These are phyloP conservation scores for Mnemiopsis leidyi DNA, from an alignment of 37 sponge, comb jelly and placozoan genomes.

Conservation along the genomic window DNA sequence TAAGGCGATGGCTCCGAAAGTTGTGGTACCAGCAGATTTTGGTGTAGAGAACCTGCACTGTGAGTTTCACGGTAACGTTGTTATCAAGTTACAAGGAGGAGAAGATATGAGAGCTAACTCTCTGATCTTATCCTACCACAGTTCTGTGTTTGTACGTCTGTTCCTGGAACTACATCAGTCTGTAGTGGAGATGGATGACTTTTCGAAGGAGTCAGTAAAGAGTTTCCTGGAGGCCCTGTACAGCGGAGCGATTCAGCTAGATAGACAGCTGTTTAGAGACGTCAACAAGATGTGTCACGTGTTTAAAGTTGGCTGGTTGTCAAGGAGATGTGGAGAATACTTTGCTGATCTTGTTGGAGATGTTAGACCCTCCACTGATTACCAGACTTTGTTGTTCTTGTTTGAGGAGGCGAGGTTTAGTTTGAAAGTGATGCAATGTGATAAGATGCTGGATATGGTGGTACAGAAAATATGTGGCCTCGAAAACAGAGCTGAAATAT, in stretches of 20 bases:
- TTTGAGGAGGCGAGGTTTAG: not conserved
- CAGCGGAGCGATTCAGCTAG: not conserved
- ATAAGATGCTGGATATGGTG: not conserved
- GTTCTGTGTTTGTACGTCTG: not conserved
- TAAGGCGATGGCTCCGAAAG: too few species aligned
- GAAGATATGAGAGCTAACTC: slow-evolving; percentile 20
- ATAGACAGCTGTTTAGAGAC: not conserved
- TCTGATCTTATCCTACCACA: not conserved
- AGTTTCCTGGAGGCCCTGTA: not conserved
- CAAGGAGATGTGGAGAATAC: not conserved
- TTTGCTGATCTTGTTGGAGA: not conserved
- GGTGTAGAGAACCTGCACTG: too few species aligned
- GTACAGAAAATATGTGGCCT: not conserved
- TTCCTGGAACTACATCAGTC: not conserved
- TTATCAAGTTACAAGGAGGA: too few species aligned
- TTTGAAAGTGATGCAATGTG: not conserved
- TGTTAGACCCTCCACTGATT: not conserved
- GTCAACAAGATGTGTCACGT: not conserved
- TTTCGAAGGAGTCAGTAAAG: not conserved
- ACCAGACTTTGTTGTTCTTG: not conserved
- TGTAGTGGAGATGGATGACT: not conserved
- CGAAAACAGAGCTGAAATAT: not conserved
- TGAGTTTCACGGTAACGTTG: too few species aligned
- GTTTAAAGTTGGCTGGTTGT: not conserved
- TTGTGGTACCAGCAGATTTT: too few species aligned